Conservation (phyloP, 2,888 invertebrate species). For the Polia nebulosa region DNA sequence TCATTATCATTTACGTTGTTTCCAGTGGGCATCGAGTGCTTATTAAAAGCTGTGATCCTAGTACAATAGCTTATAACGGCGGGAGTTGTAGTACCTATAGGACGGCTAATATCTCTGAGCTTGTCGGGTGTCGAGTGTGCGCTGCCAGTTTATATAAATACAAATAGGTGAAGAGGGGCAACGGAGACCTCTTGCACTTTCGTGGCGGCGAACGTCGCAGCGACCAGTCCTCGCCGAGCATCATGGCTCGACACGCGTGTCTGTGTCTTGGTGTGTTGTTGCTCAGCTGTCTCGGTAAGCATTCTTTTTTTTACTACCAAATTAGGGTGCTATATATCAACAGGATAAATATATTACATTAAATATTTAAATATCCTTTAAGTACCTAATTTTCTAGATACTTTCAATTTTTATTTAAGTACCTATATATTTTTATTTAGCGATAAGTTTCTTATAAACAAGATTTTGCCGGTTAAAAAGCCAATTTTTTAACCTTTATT, state of each 20-base stretch:
- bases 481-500: slow-evolving; percentile 1
- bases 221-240: slow-evolving; percentile 89
- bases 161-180: slow-evolving; percentile 91
- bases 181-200: slow-evolving; percentile 89
- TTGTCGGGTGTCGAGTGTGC: slow-evolving; percentile 76
- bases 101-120: slow-evolving; percentile 79
- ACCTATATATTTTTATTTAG: neutral
- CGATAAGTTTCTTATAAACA: neutral
- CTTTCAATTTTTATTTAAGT: neutral
- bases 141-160: slow-evolving; percentile 89
- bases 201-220: slow-evolving; percentile 84
- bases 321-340: slow-evolving; percentile 19
- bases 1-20: slow-evolving; percentile 76
- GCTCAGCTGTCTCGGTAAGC: slow-evolving; percentile 89
- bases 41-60: slow-evolving; percentile 84
- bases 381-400: slow-evolving; percentile 10
- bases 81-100: slow-evolving; percentile 79
- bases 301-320: slow-evolving; percentile 56
- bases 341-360: slow-evolving; percentile 28
- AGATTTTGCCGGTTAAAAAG: slow-evolving; percentile 10
- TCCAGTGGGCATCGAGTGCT: slow-evolving; percentile 74
- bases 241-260: slow-evolving; percentile 90
- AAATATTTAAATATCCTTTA: slow-evolving; percentile 15
- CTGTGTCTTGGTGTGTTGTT: slow-evolving; percentile 88
- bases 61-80: slow-evolving; percentile 77